A percentile compares a stretch with the other conserved stretches of the same genome.
Evolutionary conservation across 1,140 invertebrate species (phyloP).

Genomic region (Diuraphis noxia): DNA sequence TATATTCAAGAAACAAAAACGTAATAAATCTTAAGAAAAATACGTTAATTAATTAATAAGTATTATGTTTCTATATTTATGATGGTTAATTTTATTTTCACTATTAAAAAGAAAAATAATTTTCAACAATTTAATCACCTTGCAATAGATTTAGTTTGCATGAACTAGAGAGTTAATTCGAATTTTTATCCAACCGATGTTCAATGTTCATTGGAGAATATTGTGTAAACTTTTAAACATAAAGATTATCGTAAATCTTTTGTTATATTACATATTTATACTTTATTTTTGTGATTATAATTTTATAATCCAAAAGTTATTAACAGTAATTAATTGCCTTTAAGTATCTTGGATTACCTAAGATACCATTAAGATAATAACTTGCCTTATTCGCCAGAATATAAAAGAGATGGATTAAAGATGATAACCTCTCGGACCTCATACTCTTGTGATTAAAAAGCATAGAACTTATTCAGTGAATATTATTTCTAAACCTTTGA

Average conservation of each 20-base stretch:
- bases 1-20: neutral
- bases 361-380: neutral
- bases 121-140: neutral
- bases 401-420: neutral
- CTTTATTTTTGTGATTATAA: slow-evolving; percentile 1
- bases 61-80: slow-evolving; percentile 7
- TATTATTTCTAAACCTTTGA: too few species aligned
- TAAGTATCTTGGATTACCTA: neutral
- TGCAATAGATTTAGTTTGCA: neutral
- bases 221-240: neutral
- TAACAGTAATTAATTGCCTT: neutral
- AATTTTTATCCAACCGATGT: neutral
- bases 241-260: neutral
- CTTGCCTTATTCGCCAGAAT: neutral
- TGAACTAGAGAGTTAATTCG: neutral
- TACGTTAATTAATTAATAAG: neutral
- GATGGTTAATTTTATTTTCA: neutral
- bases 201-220: neutral
- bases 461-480: neutral
- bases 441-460: neutral
- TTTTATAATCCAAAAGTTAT: neutral
- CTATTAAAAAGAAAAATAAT: neutral
- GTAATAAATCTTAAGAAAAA: neutral
- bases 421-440: too few species aligned
- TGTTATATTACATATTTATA: neutral